Base-by-base conservation (phyloP, 1,140 invertebrate species). In the Pseudomyrmex pallidus region DNA sequence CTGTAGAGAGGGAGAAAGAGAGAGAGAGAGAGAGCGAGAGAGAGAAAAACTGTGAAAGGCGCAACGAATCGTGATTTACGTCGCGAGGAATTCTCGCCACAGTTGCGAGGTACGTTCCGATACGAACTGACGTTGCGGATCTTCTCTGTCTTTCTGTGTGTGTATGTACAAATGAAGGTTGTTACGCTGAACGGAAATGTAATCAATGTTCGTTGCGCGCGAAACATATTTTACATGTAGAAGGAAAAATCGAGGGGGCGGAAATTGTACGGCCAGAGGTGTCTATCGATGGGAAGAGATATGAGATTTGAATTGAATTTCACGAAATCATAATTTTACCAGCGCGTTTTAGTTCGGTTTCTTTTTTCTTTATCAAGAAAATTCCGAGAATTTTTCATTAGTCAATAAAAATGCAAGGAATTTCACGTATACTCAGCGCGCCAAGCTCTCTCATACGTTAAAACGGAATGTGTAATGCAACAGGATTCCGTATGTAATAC, bases 11-110 rank as follows among this genome's bases (percentile, higher is more conserved):
- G 50, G 59, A 70, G 66, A 80, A 35, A 35, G 35, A 35, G 35
- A 48, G 52, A 50, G 68, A 80, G 76, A 59, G 59, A 70, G 66
- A 80, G 0, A 35, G 25, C 22, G 22, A 25, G 22, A 0, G 1
- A 25, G 25, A 35, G 5, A 35, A 35, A 35, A 35, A 35, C 35
- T 35, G 20, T 50, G 44, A 50, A 70, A 25, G 66, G 56, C 15
- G 20, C 50, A 80, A 61, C 66, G 66, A 72, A 61, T 80, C 54
- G 22, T 72, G 66, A 80, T 72, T 80, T 15, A 15, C 3, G 22
- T 54, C 12, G 20, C 15, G 48, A 50, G 25, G 22, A 80, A 61
- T 61, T 80, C 46, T 80, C 44, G 25, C 20, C 20, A 48, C 5
- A 7, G 62, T 20, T 10, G n/a, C 46, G 22, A 15, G 74, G 52